phyloP scores from a whole-genome alignment of 2,888 invertebrate species.

The Phanerotoma sp. region DNA sequence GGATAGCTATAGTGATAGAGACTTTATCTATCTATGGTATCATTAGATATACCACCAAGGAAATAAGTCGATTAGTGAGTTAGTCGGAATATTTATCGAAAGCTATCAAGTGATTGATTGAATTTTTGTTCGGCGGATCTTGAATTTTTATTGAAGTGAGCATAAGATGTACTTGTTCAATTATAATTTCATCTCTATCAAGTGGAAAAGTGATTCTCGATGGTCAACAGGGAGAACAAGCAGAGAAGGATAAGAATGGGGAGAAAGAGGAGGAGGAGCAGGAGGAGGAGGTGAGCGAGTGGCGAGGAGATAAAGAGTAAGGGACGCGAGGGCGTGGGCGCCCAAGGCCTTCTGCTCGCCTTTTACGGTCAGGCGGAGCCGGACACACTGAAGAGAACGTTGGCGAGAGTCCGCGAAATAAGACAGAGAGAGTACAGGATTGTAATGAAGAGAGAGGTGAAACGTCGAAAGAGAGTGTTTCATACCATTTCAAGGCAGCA shows the following conservation, averaged over 20 bases:
- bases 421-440: slow-evolving; percentile 26
- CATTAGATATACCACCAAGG: neutral
- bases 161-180: neutral
- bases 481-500: slow-evolving; percentile 10
- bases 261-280: slow-evolving; percentile 19
- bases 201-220: slow-evolving; percentile 29
- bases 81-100: neutral
- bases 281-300: slow-evolving; percentile 9
- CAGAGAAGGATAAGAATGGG: slow-evolving; percentile 11
- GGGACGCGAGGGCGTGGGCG: slow-evolving; percentile 49
- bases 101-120: neutral
- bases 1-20: neutral
- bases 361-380: slow-evolving; percentile 48
- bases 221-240: slow-evolving; percentile 11
- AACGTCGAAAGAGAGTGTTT: slow-evolving; percentile 26
- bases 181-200: slow-evolving; percentile 17
- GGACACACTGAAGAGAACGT: slow-evolving; percentile 38
- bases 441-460: slow-evolving; percentile 20
- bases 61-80: neutral
- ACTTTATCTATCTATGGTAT: neutral
- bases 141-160: slow-evolving; percentile 1
- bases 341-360: slow-evolving; percentile 52
- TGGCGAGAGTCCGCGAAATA: slow-evolving; percentile 25
- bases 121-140: neutral
- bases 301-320: slow-evolving; percentile 23